Base-by-base conservation (phyloP, 1,140 invertebrate genomes). In the Trichonephila clavipes region DNA sequence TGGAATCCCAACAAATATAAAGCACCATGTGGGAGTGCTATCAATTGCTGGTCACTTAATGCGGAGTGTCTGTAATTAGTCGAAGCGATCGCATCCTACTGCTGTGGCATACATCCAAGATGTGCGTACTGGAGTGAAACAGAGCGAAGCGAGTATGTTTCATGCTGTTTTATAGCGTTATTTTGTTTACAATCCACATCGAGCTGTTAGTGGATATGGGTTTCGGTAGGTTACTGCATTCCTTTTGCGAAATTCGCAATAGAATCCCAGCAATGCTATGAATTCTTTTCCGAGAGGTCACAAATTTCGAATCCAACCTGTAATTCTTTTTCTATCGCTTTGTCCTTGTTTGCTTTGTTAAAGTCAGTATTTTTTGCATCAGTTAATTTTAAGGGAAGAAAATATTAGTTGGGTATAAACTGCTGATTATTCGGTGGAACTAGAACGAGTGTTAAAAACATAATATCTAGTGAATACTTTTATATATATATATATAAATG, bases 71-170 rank as follows among this genome's bases (percentile, higher is more conserved):
- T 77, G 21, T 58, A 59, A 85, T 85, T 24, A 85, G 82, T 51
- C 82, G 16, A 59, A 44, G 82, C 44, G 18, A n/a, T 34, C 40
- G 81, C 81, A 83, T 83, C 81, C 81, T 21, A 51, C 34, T 83
- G 5, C n/a, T 83, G 28, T 88, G 61, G 58, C 86, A 88, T 40
- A 88, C 86, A 85, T 88, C 59, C 24, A 61, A 64, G 86, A 88
- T 64, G 86, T 18, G 61, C 16, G 59, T 64, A 44, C 61, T 89
- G 64, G 44, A 28, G 88, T 44, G 88, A 89, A 89, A 89, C 88
- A 89, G 88, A 89, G 88, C 88, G 88, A 19, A 89, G 21, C 88
- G 40, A n/a, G 40, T 89, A 28, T 34, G 18, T 72, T 72, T 24
- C 51, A 58, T 18, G 86, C 86, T 88, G 86, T 21, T 64, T 85